Percentiles rank a stretch among this genome's conserved stretches.
phyloP scores from a whole-genome alignment of 2,113 vertebrate genomes.

The Ariopsis seemanni region DNA sequence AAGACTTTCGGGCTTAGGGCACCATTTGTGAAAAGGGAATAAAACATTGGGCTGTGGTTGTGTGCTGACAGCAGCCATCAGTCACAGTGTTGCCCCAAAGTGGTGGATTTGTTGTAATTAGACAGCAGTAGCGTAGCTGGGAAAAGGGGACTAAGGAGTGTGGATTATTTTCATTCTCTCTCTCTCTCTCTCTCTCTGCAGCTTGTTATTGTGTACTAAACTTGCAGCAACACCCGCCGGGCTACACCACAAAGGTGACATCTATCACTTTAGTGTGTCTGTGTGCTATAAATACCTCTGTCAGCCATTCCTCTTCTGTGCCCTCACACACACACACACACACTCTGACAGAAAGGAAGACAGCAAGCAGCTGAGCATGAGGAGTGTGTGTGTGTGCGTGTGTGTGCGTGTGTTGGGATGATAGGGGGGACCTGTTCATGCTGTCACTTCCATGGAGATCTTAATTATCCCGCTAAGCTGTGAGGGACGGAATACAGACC shows the following conservation, averaged over 20 bases:
- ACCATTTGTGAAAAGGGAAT: neutral
- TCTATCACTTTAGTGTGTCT: slow-evolving; percentile 73
- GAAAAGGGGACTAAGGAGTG: slow-evolving; percentile 42
- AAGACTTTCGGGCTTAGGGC: neutral
- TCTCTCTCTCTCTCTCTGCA: slow-evolving; percentile 61
- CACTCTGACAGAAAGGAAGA: slow-evolving; percentile 60
- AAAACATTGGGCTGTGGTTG: neutral
- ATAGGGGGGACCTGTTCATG: slow-evolving; percentile 57
- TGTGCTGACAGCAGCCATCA: slow-evolving; percentile 15
- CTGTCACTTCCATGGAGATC: slow-evolving; percentile 71
- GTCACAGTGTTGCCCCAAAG: slow-evolving; percentile 13
- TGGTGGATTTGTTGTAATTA: slow-evolving; percentile 60
- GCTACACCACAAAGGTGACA: slow-evolving; percentile 74
- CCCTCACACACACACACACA: slow-evolving; percentile 44
- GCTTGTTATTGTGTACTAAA: slow-evolving; percentile 72
- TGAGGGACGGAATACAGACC: slow-evolving; percentile 57
- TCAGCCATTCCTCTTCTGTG: slow-evolving; percentile 66
- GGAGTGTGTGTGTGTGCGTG: slow-evolving; percentile 39
- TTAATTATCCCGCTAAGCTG: slow-evolving; percentile 70
- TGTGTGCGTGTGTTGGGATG: slow-evolving; percentile 56
- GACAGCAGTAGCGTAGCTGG: slow-evolving; percentile 32
- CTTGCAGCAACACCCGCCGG: slow-evolving; percentile 64
- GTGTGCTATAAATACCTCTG: slow-evolving; percentile 74
- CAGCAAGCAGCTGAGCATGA: slow-evolving; percentile 71
- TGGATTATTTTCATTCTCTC: neutral